phyloP scores from a whole-genome alignment of 2,888 invertebrate species.

The Macrophya alboannulata region DNA sequence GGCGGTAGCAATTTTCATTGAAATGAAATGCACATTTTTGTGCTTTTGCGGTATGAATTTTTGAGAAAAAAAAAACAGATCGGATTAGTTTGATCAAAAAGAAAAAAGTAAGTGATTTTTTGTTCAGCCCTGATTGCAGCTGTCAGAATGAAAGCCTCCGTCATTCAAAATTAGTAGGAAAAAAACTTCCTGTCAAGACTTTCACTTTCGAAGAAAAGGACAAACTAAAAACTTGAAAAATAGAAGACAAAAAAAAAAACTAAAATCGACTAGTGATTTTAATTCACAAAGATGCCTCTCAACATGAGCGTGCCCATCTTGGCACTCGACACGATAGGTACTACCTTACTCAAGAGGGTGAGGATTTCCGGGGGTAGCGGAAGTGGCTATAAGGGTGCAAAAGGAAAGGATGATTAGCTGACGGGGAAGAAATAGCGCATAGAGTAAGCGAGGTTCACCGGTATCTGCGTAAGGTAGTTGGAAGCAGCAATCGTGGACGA shows the following conservation, averaged over 20 bases:
- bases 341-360: neutral
- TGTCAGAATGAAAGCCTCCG: too few species aligned
- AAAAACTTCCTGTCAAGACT: too few species aligned
- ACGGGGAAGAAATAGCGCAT: conserved; percentile 34
- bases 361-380: conserved; percentile 25
- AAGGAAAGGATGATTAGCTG: conserved; percentile 49
- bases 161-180: neutral
- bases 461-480: conserved; percentile 44
- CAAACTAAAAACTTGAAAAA: neutral
- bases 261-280: neutral
- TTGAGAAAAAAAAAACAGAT: too few species aligned
- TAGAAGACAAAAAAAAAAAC: neutral
- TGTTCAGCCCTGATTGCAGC: too few species aligned
- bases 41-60: too few species aligned
- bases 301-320: neutral
- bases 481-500: conserved; percentile 53
- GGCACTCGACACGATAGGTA: conserved; percentile 29
- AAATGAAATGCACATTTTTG: neutral
- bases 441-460: conserved; percentile 4
- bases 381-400: conserved; percentile 28
- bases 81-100: too few species aligned
- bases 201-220: too few species aligned
- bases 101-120: too few species aligned
- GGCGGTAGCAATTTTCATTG: neutral
- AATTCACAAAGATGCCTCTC: neutral